Percentiles rank a stretch among this genome's conserved stretches.
These are phyloP conservation scores for Peromyscus maniculatus DNA, from an alignment of 2,113 vertebrate species.

Conservation along the genomic window DNA sequence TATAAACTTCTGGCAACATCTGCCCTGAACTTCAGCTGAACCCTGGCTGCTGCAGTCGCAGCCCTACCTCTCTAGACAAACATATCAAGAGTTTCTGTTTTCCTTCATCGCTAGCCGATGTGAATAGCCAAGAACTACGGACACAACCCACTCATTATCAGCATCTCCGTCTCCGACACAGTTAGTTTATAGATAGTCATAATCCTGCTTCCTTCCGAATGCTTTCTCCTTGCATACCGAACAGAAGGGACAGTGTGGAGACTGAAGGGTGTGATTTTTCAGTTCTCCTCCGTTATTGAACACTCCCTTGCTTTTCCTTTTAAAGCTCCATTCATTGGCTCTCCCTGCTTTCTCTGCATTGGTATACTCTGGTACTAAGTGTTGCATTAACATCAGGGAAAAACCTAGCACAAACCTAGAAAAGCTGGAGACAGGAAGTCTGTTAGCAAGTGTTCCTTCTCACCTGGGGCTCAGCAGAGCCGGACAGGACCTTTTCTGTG, in stretches of 20 bases:
- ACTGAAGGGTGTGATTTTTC: constrained; percentile 84
- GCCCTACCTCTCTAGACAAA: constrained; percentile 90
- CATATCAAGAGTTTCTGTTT: constrained; percentile 90
- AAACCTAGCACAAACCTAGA: constrained; percentile 33
- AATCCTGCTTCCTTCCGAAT: constrained; percentile 93
- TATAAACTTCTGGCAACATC: constrained; percentile 91
- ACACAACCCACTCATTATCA: constrained; percentile 89
- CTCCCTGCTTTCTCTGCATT: neutral
- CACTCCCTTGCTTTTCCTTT: constrained; percentile 60
- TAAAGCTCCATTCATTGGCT: neutral
- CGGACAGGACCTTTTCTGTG: neutral
- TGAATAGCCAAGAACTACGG: constrained; percentile 89
- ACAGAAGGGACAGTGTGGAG: constrained; percentile 86
- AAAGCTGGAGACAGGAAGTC: neutral
- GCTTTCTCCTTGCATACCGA: constrained; percentile 87
- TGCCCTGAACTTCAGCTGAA: constrained; percentile 97
- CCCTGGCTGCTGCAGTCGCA: constrained; percentile 86
- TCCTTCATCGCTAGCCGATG: constrained; percentile 89
- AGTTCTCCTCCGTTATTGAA: constrained; percentile 75
- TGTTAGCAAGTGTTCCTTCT: neutral
- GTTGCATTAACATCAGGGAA: neutral
- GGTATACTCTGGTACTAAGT: neutral
- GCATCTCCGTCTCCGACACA: constrained; percentile 90
- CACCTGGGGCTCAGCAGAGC: neutral
- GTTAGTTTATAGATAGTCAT: constrained; percentile 88